These are phyloP conservation scores for Brachyhypopomus occidentalis DNA, from an alignment of 2,113 vertebrate species.

Conservation along the genomic window DNA sequence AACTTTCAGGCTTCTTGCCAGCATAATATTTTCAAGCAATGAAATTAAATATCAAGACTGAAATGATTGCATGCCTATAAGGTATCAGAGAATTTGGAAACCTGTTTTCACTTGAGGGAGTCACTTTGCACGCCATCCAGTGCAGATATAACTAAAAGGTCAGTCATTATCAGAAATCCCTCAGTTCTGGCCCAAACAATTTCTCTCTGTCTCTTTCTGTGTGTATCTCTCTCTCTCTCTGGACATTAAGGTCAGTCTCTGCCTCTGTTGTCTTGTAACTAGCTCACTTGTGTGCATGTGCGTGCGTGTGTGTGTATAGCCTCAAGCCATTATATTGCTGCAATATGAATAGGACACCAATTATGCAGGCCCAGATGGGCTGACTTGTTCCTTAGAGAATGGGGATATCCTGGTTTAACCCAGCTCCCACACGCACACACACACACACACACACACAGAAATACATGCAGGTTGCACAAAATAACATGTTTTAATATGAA, in stretches of 20 bases:
- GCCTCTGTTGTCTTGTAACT: constrained; percentile 67
- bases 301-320: constrained; percentile 70
- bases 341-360: constrained; percentile 77
- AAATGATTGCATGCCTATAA: not conserved
- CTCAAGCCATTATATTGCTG: constrained; percentile 70
- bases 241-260: constrained; percentile 66
- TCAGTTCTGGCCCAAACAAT: constrained; percentile 33
- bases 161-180: constrained; percentile 36
- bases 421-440: constrained; percentile 28
- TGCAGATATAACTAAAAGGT: constrained; percentile 35
- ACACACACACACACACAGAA: not conserved
- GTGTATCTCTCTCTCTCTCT: constrained; percentile 45
- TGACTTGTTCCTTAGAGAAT: constrained; percentile 64
- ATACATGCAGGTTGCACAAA: not conserved
- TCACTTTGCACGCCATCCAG: constrained; percentile 29
- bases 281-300: constrained; percentile 61
- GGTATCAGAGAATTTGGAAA: not conserved
- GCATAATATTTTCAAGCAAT: not conserved
- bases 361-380: constrained; percentile 75
- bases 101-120: not conserved
- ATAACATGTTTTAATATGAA: not conserved
- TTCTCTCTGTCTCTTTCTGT: constrained; percentile 28
- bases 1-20: constrained; percentile 12
- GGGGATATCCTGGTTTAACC: constrained; percentile 55
- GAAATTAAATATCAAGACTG: constrained; percentile 11